phyloP scores from a whole-genome alignment of 2,113 vertebrate genomes.

The Nymphicus hollandicus region DNA sequence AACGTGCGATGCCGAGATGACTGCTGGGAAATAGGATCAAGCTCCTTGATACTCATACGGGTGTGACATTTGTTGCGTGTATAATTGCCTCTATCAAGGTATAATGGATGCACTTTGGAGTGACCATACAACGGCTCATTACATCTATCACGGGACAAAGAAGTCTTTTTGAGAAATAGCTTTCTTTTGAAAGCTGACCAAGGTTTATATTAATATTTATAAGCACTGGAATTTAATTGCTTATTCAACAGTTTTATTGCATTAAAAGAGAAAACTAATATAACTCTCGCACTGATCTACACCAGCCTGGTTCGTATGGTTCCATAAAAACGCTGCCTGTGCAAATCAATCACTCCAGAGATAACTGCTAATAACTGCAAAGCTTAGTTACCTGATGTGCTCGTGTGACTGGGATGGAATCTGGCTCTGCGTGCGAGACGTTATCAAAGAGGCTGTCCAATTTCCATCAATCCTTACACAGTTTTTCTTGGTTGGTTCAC shows the following conservation, averaged over 20 bases:
- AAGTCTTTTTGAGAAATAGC: neutral
- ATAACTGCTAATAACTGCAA: neutral
- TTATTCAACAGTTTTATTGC: neutral
- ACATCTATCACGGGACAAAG: neutral
- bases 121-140: neutral
- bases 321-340: neutral
- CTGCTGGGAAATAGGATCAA: neutral
- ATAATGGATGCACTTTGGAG: neutral
- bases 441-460: neutral
- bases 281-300: neutral
- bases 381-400: neutral
- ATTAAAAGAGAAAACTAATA: neutral
- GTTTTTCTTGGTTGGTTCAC: neutral
- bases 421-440: neutral
- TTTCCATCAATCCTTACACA: rapidly evolving
- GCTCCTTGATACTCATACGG: neutral
- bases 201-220: neutral
- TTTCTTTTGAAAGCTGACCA: neutral
- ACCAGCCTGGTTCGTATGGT: neutral
- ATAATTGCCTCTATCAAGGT: neutral
- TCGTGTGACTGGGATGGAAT: neutral
- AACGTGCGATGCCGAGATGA: rapidly evolving
- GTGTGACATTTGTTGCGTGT: neutral
- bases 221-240: neutral
- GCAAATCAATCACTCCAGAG: neutral